phyloP scores from a whole-genome alignment of 2,113 vertebrate genomes.

The Sardina pilchardus region DNA sequence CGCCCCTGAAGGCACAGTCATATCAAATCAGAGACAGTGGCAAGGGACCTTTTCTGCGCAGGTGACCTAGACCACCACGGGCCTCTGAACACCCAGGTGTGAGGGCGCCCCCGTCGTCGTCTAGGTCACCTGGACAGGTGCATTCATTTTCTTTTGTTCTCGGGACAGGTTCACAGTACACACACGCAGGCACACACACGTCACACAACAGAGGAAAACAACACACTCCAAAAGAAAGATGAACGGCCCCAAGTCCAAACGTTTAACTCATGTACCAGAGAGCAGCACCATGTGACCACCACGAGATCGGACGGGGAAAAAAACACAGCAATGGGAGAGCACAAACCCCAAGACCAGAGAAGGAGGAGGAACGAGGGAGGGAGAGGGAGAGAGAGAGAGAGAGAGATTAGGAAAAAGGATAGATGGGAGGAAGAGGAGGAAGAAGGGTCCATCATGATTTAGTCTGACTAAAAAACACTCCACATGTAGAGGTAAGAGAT shows the following conservation, averaged over 20 bases:
- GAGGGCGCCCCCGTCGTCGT: slow-evolving; percentile 31
- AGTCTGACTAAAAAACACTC: too few species aligned
- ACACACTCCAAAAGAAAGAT: neutral
- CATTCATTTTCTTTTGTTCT: slow-evolving; percentile 26
- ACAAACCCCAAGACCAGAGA: neutral
- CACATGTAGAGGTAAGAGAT: too few species aligned
- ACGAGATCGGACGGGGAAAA: neutral
- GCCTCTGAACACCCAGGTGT: slow-evolving; percentile 8
- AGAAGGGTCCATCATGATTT: neutral
- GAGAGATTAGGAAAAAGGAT: neutral
- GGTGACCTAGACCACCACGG: slow-evolving; percentile 46
- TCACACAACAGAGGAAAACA: slow-evolving; percentile 44
- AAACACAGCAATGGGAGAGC: neutral
- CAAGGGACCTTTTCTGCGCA: slow-evolving; percentile 43
- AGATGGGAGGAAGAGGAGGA: neutral
- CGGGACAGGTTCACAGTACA: neutral
- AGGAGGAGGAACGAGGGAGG: neutral
- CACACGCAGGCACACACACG: slow-evolving; percentile 46
- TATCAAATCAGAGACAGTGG: slow-evolving; percentile 45
- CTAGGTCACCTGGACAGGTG: slow-evolving; percentile 44
- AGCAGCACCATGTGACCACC: neutral
- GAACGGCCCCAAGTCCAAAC: neutral
- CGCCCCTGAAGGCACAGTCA: slow-evolving; percentile 24
- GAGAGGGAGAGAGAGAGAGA: neutral
- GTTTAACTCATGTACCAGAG: neutral